Evolutionary conservation across 2,888 invertebrate species (phyloP).

Genomic region (Idaea biselata): DNA sequence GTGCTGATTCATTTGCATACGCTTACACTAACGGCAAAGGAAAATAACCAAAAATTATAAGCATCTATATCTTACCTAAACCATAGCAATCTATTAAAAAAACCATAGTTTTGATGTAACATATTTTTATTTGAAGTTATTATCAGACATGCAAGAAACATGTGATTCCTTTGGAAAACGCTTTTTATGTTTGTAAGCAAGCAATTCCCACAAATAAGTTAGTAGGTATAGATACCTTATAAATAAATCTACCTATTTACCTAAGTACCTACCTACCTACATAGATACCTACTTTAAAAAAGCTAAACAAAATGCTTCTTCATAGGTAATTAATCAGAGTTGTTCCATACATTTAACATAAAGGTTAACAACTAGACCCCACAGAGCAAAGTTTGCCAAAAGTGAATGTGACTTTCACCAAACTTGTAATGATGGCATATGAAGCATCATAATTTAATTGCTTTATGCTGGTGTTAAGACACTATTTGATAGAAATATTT

Average conservation of each 20-base stretch:
- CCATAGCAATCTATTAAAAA: neutral
- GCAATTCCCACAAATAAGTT: no score
- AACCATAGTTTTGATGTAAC: neutral
- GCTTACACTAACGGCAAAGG: slow-evolving; percentile 35
- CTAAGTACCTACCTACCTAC: slow-evolving; percentile 22
- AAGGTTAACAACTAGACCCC: neutral
- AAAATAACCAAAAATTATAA: neutral
- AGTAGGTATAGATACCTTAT: no score
- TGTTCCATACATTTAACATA: slow-evolving; percentile 1
- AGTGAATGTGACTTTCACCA: slow-evolving; percentile 75
- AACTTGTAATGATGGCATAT: slow-evolving; percentile 43
- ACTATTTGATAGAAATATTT: neutral
- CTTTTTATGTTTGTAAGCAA: no score
- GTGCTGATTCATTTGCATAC: slow-evolving; percentile 79
- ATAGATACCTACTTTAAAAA: slow-evolving; percentile 16
- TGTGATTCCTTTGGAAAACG: no score
- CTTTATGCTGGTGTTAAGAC: slow-evolving; percentile 17
- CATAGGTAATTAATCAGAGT: neutral
- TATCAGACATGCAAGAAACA: no score
- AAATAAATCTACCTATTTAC: no score
- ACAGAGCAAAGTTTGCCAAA: slow-evolving; percentile 24
- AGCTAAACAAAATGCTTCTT: no score
- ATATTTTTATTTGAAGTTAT: neutral
- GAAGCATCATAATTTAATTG: slow-evolving; percentile 31
- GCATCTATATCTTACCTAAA: neutral